A percentile compares a stretch with the other conserved stretches of the same genome.
Conservation (phyloP, 1,140 invertebrate species). For the Heliothis subflexa region DNA sequence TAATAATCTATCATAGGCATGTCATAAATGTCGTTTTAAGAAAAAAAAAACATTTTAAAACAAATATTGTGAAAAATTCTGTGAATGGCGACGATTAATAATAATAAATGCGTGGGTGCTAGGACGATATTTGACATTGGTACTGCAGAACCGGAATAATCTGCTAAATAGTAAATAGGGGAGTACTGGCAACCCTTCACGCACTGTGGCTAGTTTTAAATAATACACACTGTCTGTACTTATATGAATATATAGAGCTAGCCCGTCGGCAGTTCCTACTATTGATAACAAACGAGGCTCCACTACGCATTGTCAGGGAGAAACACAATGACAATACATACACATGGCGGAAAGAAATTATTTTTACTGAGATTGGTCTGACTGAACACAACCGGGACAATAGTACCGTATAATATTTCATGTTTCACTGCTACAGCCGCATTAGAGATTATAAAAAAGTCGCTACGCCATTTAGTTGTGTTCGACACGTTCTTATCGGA, state of each 20-base stretch:
- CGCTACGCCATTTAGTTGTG: no score
- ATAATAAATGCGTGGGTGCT: background rate
- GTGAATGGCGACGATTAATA: background rate
- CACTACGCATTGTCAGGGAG: conserved; percentile 25
- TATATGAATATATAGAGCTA: background rate
- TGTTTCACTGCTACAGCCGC: background rate
- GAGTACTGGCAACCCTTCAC: conserved; percentile 26
- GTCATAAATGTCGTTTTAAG: background rate
- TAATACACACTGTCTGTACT: conserved; percentile 5
- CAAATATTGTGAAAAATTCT: background rate
- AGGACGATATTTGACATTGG: background rate
- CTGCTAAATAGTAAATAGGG: conserved; percentile 34
- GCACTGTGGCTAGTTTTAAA: conserved; percentile 27
- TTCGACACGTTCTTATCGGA: conserved; percentile 26
- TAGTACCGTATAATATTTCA: background rate
- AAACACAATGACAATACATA: conserved; percentile 3
- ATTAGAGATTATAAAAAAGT: conserved; percentile 6
- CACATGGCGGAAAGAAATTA: conserved; percentile 1
- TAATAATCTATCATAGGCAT: background rate
- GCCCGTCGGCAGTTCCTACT: conserved; percentile 8
- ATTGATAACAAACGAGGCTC: conserved; percentile 21
- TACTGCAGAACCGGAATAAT: conserved; percentile 23
- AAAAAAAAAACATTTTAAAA: background rate
- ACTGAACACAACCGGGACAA: background rate
- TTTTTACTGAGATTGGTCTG: background rate